phyloP scores from a whole-genome alignment of 2,888 invertebrate genomes.

The Dasypogon diadema region DNA sequence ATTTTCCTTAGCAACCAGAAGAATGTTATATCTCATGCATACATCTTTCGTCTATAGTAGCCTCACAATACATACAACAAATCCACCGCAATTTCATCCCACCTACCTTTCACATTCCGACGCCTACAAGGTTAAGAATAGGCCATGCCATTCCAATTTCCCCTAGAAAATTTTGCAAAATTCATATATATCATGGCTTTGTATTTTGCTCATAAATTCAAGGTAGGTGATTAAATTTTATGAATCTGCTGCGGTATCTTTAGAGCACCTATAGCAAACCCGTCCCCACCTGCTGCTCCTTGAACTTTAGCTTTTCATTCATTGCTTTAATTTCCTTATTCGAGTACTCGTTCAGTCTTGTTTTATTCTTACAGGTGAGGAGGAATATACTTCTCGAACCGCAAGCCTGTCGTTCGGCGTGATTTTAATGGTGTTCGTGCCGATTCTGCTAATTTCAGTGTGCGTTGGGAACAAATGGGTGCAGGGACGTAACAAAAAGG shows the following conservation, averaged over 20 bases:
- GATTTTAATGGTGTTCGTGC: constrained; percentile 81
- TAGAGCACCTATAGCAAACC: not conserved
- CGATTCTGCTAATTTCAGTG: constrained; percentile 78
- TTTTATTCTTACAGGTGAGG: constrained; percentile 73
- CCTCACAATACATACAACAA: too few species aligned
- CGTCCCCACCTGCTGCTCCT: not conserved
- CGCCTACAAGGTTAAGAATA: too few species aligned
- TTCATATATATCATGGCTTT: constrained; percentile 5
- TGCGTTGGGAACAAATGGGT: constrained; percentile 76
- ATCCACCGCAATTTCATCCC: too few species aligned
- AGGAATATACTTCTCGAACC: constrained; percentile 82
- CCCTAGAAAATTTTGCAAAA: not conserved
- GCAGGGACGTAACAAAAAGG: constrained; percentile 65
- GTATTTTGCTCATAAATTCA: constrained; percentile 23
- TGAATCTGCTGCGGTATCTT: not conserved
- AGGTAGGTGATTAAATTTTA: constrained; percentile 21
- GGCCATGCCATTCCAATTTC: too few species aligned
- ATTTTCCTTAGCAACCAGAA: too few species aligned
- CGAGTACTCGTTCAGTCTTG: constrained; percentile 17
- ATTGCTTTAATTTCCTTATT: constrained; percentile 29
- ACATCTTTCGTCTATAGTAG: too few species aligned
- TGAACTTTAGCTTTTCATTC: not conserved
- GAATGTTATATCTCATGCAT: too few species aligned
- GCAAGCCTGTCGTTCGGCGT: constrained; percentile 83
- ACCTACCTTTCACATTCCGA: too few species aligned